Evolutionary conservation across 2,797 vertebrate species (phyloP), one percentile per base, ranked within the genome.

Genomic region (Macropodus opercularis): DNA sequence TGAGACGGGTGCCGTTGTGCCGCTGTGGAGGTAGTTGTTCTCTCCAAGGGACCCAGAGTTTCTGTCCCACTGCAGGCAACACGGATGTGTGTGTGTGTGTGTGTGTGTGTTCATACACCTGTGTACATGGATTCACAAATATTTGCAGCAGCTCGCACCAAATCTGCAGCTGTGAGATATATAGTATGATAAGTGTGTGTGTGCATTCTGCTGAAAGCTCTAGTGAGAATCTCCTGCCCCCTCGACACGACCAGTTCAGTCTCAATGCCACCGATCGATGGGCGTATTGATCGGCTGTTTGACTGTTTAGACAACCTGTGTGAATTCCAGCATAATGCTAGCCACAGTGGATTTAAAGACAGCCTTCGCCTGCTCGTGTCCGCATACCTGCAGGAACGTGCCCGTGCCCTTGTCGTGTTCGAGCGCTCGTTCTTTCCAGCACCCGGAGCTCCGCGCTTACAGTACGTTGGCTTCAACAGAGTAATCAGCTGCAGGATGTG

Each of bases 241-340:
- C 82, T 75, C 75, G 62, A 84, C 84, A 84, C 38, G 60, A 84
- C 79, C 81, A 64, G 76, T 85, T 87, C 86, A 83, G 85, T 89
- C 85, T 89, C 86, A 84, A 88, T 87, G 84, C 84, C 85, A 63
- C 77, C 74, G 59, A 87, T 90, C 88, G 80, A 90, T 90, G 63
- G 11, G 42, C 3, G 35, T 83, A 89, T 88, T 69, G 88, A 89
- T 90, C 85, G 34, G 48, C 77, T 85, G 83, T 87, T 86, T 85
- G 89, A 88, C 84, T 89, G 85, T 88, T 90, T 85, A 81, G 89
- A 87, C 87, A 89, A 88, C 85, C 86, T 85, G 85, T 83, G 89
- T 83, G 85, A 85, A 85, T 88, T 82, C 77, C 79, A 54, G 83
- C 83, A 82, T 75, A 83, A 82, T 72, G 75, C 47, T 31, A 75